phyloP scores from a whole-genome alignment of 2,113 vertebrate species.

The Melospiza melodia region DNA sequence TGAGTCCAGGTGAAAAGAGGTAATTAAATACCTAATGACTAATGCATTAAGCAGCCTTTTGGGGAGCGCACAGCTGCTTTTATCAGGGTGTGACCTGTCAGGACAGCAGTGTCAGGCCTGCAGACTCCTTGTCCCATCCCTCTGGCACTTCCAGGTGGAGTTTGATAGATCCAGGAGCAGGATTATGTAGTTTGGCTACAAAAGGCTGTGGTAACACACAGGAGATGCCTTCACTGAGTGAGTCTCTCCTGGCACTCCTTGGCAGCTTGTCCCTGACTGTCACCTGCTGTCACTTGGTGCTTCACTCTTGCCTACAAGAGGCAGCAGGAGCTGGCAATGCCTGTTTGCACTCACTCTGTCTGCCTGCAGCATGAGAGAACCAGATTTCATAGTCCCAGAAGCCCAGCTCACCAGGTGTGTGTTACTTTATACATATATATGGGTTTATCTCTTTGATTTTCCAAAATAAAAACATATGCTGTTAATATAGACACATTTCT shows the following conservation, averaged over 20 bases:
- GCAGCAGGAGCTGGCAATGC: background rate
- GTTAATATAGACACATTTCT: background rate
- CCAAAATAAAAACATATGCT: background rate
- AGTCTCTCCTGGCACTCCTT: background rate
- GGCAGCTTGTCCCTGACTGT: background rate
- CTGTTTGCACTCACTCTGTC: background rate
- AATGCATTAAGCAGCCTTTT: background rate
- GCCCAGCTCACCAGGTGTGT: background rate
- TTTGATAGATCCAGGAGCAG: background rate
- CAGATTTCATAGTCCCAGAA: background rate
- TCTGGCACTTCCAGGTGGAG: background rate
- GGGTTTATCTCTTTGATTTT: background rate
- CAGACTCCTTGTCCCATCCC: background rate
- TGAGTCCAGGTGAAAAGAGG: conserved; percentile 7
- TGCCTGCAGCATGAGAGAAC: background rate
- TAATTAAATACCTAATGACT: conserved; percentile 5
- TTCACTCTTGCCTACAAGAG: background rate
- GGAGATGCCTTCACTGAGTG: background rate
- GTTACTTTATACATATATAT: background rate
- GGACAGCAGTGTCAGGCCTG: background rate
- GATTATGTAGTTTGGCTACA: background rate
- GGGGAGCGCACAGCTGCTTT: background rate
- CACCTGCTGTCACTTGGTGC: background rate
- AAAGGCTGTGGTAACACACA: background rate
- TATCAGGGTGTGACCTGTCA: background rate